A percentile compares a stretch with the other conserved stretches of the same genome.
These are phyloP conservation scores for Penelope pileata DNA, from an alignment of 2,113 vertebrate genomes.

Conservation along the genomic window DNA sequence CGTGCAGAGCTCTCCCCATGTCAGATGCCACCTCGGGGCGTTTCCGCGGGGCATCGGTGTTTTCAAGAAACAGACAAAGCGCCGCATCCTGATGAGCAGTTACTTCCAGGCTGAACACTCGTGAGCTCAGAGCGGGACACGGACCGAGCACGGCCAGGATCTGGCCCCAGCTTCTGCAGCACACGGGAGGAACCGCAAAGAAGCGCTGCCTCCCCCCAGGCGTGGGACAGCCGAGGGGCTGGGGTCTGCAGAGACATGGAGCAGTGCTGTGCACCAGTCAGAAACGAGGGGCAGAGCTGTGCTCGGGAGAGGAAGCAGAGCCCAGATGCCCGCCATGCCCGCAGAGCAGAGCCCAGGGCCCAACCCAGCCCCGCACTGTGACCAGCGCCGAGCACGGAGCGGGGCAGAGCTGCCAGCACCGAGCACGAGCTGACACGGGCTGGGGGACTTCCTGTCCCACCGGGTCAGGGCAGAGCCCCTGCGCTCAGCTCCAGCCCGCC, in stretches of 20 bases:
- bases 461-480: background rate
- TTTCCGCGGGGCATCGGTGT: accelerated
- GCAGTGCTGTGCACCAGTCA: accelerated
- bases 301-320: background rate
- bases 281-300: background rate
- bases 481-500: background rate
- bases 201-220: accelerated
- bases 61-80: background rate
- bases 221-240: background rate
- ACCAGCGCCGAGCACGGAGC: background rate
- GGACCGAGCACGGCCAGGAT: background rate
- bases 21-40: accelerated
- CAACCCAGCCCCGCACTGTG: background rate
- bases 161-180: background rate
- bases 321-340: background rate
- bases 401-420: background rate
- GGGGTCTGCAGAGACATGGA: background rate
- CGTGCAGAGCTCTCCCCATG: background rate
- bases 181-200: background rate
- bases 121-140: background rate
- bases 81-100: accelerated
- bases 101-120: background rate
- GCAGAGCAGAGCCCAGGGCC: background rate
- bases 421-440: background rate
- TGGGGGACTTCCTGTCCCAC: background rate